Evolutionary conservation across 2,113 vertebrate species (phyloP).

Genomic region (Triplophysa dalaica): DNA sequence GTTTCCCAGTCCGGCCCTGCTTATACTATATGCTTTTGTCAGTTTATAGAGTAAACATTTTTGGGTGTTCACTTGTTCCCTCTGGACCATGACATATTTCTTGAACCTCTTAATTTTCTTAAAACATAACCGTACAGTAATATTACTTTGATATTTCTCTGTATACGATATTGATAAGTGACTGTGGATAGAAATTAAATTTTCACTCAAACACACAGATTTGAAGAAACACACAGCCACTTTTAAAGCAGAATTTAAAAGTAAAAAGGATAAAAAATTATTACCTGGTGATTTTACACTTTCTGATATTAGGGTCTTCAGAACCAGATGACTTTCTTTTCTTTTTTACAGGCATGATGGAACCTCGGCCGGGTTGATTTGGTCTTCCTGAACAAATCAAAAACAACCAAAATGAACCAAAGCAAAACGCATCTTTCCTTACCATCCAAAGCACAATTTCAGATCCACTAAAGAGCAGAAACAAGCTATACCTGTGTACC

Average conservation of each 20-base stretch:
- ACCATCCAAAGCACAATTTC: background rate
- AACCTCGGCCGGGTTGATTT: conserved; percentile 54
- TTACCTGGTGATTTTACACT: conserved; percentile 91
- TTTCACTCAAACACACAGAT: too few relatives aligned
- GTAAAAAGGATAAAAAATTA: background rate
- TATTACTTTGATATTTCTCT: too few relatives aligned
- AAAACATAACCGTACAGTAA: too few relatives aligned
- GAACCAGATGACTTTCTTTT: conserved; percentile 86
- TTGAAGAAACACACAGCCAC: too few relatives aligned
- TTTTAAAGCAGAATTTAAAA: background rate
- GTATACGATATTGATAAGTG: too few relatives aligned
- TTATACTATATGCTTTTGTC: too few relatives aligned
- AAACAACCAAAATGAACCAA: background rate
- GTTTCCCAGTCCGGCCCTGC: too few relatives aligned
- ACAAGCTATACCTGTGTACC: conserved; percentile 63
- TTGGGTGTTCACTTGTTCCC: too few relatives aligned
- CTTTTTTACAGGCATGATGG: conserved; percentile 90
- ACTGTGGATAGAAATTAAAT: too few relatives aligned
- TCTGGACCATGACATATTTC: too few relatives aligned
- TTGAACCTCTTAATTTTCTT: too few relatives aligned
- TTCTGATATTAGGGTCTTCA: conserved; percentile 81
- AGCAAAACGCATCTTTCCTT: background rate
- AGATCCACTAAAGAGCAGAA: background rate
- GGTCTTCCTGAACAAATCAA: conserved; percentile 57
- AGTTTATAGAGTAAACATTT: too few relatives aligned